phyloP scores from a whole-genome alignment of 2,797 vertebrate genomes.

The Pelobates cultripes region DNA sequence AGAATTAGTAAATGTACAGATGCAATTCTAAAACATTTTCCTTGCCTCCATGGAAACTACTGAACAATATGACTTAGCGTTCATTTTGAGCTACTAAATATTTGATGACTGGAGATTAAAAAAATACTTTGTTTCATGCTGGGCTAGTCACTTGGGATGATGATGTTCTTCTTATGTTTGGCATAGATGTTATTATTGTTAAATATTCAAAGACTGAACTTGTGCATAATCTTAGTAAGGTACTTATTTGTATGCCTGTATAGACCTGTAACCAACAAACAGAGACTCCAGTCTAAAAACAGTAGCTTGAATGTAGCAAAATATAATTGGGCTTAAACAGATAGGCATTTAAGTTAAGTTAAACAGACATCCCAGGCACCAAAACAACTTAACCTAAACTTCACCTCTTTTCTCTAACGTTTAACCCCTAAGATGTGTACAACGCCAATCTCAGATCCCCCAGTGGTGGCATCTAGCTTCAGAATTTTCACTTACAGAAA shows the following conservation, averaged over 20 bases:
- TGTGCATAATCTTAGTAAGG: slow-evolving; percentile 13
- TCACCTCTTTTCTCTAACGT: too few relatives aligned
- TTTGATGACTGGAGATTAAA: slow-evolving; percentile 40
- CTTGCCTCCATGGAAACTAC: slow-evolving; percentile 48
- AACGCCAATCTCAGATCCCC: too few relatives aligned
- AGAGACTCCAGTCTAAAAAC: neutral
- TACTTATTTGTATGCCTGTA: neutral
- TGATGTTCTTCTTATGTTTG: slow-evolving; percentile 21
- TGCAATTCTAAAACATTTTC: slow-evolving; percentile 23
- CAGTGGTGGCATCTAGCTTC: too few relatives aligned
- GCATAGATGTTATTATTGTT: slow-evolving; percentile 27
- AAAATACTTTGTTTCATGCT: slow-evolving; percentile 23
- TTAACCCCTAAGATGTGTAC: too few relatives aligned
- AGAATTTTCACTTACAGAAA: too few relatives aligned
- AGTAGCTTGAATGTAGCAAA: too few relatives aligned
- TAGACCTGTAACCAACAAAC: neutral
- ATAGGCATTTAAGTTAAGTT: too few relatives aligned
- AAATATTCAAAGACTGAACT: slow-evolving; percentile 31
- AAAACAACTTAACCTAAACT: too few relatives aligned
- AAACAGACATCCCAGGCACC: too few relatives aligned
- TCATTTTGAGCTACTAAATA: slow-evolving; percentile 44
- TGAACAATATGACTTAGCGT: slow-evolving; percentile 45
- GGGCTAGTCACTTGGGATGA: slow-evolving; percentile 23
- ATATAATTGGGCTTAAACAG: too few relatives aligned
- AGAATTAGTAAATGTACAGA: slow-evolving; percentile 29